These are phyloP conservation scores for Lissocephala sabroskyi DNA, from an alignment of 2,888 invertebrate genomes.

Conservation along the genomic window DNA sequence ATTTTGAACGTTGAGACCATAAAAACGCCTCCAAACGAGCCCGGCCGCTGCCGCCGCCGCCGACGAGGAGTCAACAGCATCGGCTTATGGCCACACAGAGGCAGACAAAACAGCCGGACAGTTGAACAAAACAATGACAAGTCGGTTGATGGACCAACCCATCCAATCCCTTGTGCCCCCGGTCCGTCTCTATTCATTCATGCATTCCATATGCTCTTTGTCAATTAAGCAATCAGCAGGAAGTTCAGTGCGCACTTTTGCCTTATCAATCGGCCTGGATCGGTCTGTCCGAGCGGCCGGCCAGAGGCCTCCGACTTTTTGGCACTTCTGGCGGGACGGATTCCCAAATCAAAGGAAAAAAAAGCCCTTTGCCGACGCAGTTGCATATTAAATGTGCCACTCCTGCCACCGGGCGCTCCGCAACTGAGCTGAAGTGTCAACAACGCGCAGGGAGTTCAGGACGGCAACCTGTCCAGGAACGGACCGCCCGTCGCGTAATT, in stretches of 20 bases:
- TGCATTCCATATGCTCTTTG: slow-evolving; percentile 64
- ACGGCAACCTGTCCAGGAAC: slow-evolving; percentile 2
- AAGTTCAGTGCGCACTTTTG: slow-evolving; percentile 61
- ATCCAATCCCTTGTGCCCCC: too few relatives aligned
- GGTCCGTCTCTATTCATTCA: slow-evolving; percentile 48
- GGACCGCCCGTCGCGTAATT: slow-evolving; percentile 59
- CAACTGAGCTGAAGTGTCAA: slow-evolving; percentile 67
- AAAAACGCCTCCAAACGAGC: not conserved
- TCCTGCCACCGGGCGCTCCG: too few relatives aligned
- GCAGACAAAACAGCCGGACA: slow-evolving; percentile 28
- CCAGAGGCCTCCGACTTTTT: not conserved
- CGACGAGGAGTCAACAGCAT: slow-evolving; percentile 16
- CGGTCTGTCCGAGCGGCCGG: not conserved
- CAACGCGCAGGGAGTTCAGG: slow-evolving; percentile 33
- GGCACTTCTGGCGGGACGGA: not conserved
- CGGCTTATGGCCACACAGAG: slow-evolving; percentile 60
- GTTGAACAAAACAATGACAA: slow-evolving; percentile 16
- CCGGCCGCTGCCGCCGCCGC: not conserved
- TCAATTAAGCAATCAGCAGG: slow-evolving; percentile 66
- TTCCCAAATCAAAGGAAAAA: slow-evolving; percentile 29
- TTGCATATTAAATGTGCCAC: slow-evolving; percentile 67
- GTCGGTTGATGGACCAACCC: not conserved
- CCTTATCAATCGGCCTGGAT: slow-evolving; percentile 36
- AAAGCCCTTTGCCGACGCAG: slow-evolving; percentile 35
- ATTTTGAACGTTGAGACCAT: slow-evolving; percentile 43